Evolutionary conservation across 2,797 vertebrate species (phyloP).

Genomic region (Dendrocincla tyrannina): DNA sequence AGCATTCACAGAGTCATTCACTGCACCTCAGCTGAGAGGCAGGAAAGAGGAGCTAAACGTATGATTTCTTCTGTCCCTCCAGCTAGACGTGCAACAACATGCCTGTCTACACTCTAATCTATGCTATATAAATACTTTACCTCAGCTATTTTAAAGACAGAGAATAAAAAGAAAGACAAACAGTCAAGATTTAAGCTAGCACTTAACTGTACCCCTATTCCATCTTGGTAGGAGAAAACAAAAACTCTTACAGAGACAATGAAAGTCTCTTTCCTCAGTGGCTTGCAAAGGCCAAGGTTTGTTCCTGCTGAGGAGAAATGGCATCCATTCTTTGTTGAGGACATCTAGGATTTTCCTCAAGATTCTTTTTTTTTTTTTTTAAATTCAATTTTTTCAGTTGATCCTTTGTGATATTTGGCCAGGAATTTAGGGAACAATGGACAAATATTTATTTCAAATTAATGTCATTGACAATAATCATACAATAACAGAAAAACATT

Average conservation of each 20-base stretch:
- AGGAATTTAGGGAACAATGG: background rate
- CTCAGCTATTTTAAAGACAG: conserved; percentile 49
- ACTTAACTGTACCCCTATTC: background rate
- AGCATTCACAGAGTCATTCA: background rate
- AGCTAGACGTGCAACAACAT: conserved; percentile 42
- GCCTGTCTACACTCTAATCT: conserved; percentile 47
- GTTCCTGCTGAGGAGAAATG: background rate
- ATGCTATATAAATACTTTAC: conserved; percentile 18
- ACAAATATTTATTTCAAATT: background rate
- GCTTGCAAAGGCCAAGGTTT: background rate
- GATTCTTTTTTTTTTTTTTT: background rate
- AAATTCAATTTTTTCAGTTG: background rate
- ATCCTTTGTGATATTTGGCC: background rate
- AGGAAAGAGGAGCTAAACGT: conserved; percentile 29
- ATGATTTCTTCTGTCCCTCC: conserved; percentile 51
- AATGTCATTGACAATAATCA: background rate
- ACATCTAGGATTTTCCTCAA: background rate
- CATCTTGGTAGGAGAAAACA: background rate
- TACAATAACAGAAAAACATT: background rate
- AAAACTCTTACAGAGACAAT: background rate
- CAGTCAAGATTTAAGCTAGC: background rate
- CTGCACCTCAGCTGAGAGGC: conserved; percentile 29
- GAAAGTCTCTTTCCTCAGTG: background rate
- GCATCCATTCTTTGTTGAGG: background rate
- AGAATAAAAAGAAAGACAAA: conserved; percentile 28